Evolutionary conservation across 2,888 invertebrate genomes (phyloP).

Genomic region (Patella pellucida): DNA sequence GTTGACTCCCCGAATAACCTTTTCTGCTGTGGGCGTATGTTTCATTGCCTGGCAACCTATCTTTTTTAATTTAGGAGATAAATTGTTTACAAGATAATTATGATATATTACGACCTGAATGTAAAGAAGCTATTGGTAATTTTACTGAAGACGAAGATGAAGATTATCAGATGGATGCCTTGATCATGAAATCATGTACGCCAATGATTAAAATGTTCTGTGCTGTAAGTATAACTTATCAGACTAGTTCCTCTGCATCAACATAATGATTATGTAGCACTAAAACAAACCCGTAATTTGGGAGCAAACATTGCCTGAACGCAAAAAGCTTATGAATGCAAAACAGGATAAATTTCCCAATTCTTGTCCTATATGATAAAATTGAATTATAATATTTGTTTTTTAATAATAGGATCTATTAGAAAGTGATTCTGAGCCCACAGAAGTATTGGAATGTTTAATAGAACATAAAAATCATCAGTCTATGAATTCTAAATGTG

Average conservation of each 20-base stretch:
- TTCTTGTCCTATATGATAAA: neutral
- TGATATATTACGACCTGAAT: conserved; percentile 72
- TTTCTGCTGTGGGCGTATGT: too few species aligned
- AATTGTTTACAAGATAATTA: conserved; percentile 85
- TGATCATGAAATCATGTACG: conserved; percentile 87
- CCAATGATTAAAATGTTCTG: conserved; percentile 90
- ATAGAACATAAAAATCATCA: conserved; percentile 91
- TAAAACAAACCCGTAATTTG: too few species aligned
- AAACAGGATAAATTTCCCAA: neutral
- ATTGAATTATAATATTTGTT: conserved; percentile 14
- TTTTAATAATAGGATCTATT: conserved; percentile 47
- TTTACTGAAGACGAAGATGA: conserved; percentile 90
- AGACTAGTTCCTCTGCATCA: neutral
- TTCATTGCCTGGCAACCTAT: neutral
- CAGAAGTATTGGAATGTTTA: conserved; percentile 94
- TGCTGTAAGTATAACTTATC: conserved; percentile 74
- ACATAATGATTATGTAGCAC: too few species aligned
- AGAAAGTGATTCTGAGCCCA: conserved; percentile 69
- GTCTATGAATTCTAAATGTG: conserved; percentile 86
- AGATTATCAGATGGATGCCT: conserved; percentile 89
- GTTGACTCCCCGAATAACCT: too few species aligned
- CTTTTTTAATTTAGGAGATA: conserved; percentile 78
- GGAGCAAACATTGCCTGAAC: neutral
- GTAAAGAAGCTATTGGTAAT: conserved; percentile 83
- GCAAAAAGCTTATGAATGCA: neutral